A percentile compares a stretch with the other conserved stretches of the same genome.
phyloP scores from a whole-genome alignment of 2,113 vertebrate genomes.

The Pogona vitticeps region DNA sequence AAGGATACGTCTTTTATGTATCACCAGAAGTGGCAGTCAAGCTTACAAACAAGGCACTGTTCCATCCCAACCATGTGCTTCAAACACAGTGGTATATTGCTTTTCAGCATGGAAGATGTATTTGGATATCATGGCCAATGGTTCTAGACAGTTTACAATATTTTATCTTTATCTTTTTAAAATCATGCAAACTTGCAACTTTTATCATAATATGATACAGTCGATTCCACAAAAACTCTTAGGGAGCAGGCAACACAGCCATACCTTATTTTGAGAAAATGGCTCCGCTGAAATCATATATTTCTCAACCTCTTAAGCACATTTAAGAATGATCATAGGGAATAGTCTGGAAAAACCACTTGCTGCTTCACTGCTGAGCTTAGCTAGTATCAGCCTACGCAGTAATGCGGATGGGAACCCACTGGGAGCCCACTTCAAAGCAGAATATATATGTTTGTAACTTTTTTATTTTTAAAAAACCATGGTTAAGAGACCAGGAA shows the following conservation, averaged over 20 bases:
- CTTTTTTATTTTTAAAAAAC: no score
- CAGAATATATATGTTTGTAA: no score
- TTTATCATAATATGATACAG: background rate
- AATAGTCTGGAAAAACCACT: no score
- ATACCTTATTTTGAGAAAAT: background rate
- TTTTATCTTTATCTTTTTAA: background rate
- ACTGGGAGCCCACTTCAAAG: no score
- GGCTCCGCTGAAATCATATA: background rate
- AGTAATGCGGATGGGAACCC: no score
- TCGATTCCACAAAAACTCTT: background rate
- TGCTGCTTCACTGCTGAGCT: no score
- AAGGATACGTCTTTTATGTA: background rate
- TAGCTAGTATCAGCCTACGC: no score
- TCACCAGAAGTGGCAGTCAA: background rate
- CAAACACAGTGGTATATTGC: background rate
- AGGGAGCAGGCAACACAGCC: background rate
- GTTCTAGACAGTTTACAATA: background rate
- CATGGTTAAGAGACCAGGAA: background rate
- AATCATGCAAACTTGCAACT: background rate
- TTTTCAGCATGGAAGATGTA: background rate
- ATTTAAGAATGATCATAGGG: no score
- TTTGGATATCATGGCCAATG: background rate
- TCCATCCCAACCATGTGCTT: background rate
- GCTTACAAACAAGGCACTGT: background rate
- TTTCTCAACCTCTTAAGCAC: background rate